Conservation (phyloP, 35 echinoderm and acorn worm genomes). For the Apostichopus parvimensis region DNA sequence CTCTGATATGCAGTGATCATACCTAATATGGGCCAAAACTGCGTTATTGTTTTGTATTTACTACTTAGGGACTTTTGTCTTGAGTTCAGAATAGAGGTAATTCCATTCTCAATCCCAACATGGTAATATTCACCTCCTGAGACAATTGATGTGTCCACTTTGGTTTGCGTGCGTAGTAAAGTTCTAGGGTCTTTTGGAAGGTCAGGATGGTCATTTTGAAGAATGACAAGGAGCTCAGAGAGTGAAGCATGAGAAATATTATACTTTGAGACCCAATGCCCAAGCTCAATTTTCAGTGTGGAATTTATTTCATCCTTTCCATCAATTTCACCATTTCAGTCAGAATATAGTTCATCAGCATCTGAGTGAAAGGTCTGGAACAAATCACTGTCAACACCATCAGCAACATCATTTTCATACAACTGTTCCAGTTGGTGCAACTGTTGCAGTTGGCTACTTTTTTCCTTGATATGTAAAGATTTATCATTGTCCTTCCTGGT, state of each 20-base stretch:
- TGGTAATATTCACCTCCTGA: slow-evolving; percentile 47
- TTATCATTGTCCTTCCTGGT: neutral
- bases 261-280: too few species aligned
- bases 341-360: too few species aligned
- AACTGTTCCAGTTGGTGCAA: neutral
- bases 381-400: neutral
- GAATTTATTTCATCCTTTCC: neutral
- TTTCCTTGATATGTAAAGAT: neutral
- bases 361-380: neutral
- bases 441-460: neutral
- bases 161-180: neutral
- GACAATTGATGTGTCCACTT: neutral
- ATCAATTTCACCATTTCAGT: neutral
- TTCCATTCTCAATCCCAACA: slow-evolving; percentile 14
- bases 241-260: slow-evolving; percentile 29
- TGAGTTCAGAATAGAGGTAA: neutral
- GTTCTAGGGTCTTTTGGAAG: slow-evolving; percentile 32
- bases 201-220: neutral
- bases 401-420: neutral
- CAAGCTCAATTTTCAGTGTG: neutral
- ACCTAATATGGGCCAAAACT: slow-evolving; percentile 41
- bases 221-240: too few species aligned
- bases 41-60: neutral
- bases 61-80: neutral
- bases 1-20: neutral